Conservation (phyloP, 2,888 invertebrate species). For the Incurvaria masculella region DNA sequence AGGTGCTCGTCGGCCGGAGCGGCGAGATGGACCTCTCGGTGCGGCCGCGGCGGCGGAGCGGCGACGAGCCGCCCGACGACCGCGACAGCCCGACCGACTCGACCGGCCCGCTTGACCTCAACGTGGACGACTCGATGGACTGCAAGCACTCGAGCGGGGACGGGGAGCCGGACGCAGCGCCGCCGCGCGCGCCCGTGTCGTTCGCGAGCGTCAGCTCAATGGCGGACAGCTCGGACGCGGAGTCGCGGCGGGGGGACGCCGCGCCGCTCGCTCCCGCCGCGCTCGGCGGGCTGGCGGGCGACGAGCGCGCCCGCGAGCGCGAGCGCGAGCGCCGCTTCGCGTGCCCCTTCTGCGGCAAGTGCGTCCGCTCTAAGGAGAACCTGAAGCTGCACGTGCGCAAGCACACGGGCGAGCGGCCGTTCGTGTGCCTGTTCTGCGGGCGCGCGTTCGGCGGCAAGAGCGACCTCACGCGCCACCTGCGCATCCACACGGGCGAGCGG, state of each 20-base stretch:
- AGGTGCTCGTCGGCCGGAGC: constrained; percentile 54
- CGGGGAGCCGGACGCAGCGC: constrained; percentile 29
- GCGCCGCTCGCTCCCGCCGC: constrained; percentile 53
- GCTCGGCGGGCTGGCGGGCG: constrained; percentile 63
- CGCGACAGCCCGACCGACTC: constrained; percentile 76
- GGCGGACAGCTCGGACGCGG: constrained; percentile 51
- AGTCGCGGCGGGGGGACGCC: constrained; percentile 39
- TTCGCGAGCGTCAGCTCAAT: constrained; percentile 54
- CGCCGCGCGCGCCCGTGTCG: constrained; percentile 38
- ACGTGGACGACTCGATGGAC: constrained; percentile 48
- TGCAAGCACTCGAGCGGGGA: constrained; percentile 41
- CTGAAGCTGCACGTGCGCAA: constrained; percentile 84
- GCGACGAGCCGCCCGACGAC: constrained; percentile 51
- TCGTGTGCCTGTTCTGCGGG: constrained; percentile 86
- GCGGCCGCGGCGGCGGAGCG: constrained; percentile 40
- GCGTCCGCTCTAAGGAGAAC: constrained; percentile 85
- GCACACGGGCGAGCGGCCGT: constrained; percentile 85
- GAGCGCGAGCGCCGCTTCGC: constrained; percentile 77
- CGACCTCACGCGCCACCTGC: constrained; percentile 79
- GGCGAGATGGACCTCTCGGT: constrained; percentile 59
- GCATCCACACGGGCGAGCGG: constrained; percentile 86
- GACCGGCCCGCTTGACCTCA: constrained; percentile 48
- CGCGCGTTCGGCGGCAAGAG: constrained; percentile 87
- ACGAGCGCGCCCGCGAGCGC: constrained; percentile 52
- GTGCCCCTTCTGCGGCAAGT: constrained; percentile 87